phyloP scores from a whole-genome alignment of 2,797 vertebrate genomes.

The Onychomys torridus region DNA sequence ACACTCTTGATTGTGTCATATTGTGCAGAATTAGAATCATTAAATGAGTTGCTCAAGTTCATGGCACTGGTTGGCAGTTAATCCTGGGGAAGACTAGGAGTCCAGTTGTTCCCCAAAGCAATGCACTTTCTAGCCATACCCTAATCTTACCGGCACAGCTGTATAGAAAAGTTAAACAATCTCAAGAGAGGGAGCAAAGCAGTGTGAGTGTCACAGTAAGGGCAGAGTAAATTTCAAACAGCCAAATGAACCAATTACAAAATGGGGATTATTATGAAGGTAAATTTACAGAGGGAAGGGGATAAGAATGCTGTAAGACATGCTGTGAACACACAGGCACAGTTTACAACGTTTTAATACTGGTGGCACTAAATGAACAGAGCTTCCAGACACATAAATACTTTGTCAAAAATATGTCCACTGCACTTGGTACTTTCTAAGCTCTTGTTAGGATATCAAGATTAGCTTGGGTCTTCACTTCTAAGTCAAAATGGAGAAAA shows the following conservation, averaged over 20 bases:
- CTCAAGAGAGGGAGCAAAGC: not conserved
- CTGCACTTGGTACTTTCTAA: not conserved
- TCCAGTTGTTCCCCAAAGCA: not conserved
- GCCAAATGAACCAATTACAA: not conserved
- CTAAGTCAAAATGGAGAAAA: not conserved
- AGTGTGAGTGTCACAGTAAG: not conserved
- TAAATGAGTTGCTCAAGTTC: not conserved
- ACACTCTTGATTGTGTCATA: not conserved
- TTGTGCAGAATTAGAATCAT: not conserved
- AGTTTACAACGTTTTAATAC: not conserved
- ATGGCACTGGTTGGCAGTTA: not conserved
- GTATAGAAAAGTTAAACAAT: constrained; percentile 32
- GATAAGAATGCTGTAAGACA: not conserved
- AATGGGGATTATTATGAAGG: not conserved
- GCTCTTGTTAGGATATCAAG: not conserved
- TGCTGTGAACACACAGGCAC: too few species aligned
- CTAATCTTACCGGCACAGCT: not conserved
- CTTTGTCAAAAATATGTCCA: not conserved
- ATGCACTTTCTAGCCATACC: not conserved
- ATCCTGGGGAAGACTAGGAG: not conserved
- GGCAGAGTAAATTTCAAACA: not conserved
- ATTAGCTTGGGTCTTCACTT: not conserved
- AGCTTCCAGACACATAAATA: not conserved
- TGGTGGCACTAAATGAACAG: not conserved
- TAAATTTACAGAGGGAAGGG: not conserved